Evolutionary conservation across 1,140 invertebrate genomes (phyloP).

Genomic region (Pogonus chalceus): DNA sequence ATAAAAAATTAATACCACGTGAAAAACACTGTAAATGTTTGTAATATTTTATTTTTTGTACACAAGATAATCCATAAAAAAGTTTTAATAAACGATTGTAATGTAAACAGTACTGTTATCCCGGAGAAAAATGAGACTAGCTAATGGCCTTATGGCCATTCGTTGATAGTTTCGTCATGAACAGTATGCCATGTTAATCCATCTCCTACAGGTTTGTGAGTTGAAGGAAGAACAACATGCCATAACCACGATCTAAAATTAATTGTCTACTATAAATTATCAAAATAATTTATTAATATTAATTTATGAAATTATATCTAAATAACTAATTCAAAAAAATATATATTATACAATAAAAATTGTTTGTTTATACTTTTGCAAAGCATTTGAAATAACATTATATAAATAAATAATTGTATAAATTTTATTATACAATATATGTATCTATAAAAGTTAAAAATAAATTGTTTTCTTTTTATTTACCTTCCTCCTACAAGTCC

Average conservation of each 20-base stretch:
- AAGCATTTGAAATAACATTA: too few species aligned
- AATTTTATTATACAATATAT: too few species aligned
- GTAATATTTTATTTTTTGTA: background rate
- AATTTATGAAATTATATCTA: too few species aligned
- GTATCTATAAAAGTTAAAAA: background rate
- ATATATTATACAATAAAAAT: too few species aligned
- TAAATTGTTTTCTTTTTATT: slow-evolving; percentile 12
- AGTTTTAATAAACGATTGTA: background rate
- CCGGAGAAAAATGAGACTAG: background rate
- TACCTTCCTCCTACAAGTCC: slow-evolving; percentile 63
- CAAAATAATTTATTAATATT: too few species aligned
- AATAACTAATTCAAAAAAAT: too few species aligned
- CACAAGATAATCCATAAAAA: background rate
- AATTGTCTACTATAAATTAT: too few species aligned
- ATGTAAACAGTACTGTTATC: too few species aligned
- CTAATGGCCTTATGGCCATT: slow-evolving; percentile 37
- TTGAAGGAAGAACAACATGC: slow-evolving; percentile 70
- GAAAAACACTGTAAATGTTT: too few species aligned
- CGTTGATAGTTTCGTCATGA: slow-evolving; percentile 40
- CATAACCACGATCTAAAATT: slow-evolving; percentile 40
- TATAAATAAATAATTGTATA: too few species aligned
- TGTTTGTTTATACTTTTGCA: too few species aligned
- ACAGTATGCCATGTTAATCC: slow-evolving; percentile 70
- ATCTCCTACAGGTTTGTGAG: slow-evolving; percentile 64
- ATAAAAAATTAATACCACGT: background rate